Evolutionary conservation across 1,140 invertebrate genomes (phyloP).

Genomic region (Drosophila malerkotliana): DNA sequence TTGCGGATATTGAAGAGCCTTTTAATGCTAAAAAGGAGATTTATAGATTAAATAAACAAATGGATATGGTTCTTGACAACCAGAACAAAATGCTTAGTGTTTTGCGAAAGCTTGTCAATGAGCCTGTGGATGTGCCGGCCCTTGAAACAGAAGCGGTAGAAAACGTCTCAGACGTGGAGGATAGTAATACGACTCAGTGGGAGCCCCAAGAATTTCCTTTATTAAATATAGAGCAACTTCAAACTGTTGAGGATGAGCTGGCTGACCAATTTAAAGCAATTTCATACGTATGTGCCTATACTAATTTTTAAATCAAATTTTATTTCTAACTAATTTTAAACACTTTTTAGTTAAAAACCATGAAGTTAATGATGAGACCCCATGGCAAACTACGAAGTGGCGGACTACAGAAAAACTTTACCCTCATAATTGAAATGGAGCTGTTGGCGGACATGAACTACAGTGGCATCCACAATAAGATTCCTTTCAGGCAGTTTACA

Average conservation of each 20-base stretch:
- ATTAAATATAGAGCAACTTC: conserved; percentile 21
- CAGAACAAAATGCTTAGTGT: conserved; percentile 30
- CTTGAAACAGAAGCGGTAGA: background rate
- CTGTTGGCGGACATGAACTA: conserved; percentile 35
- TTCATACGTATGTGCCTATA: conserved; percentile 5
- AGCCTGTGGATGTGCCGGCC: background rate
- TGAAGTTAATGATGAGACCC: conserved; percentile 30
- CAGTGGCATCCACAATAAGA: conserved; percentile 39
- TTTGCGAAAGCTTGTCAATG: conserved; percentile 13
- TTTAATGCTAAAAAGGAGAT: conserved; percentile 27
- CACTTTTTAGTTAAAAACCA: background rate
- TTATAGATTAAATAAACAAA: conserved; percentile 25
- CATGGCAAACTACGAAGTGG: conserved; percentile 15
- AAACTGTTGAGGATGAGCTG: conserved; percentile 33
- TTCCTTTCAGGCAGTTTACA: conserved; percentile 17
- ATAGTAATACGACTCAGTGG: background rate
- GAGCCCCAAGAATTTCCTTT: conserved; percentile 30
- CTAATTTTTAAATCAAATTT: too few relatives aligned
- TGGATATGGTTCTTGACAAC: conserved; percentile 34
- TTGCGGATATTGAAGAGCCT: background rate
- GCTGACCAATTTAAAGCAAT: conserved; percentile 16
- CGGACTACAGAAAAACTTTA: conserved; percentile 29
- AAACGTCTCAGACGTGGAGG: too few relatives aligned
- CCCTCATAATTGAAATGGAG: conserved; percentile 26
- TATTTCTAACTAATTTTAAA: background rate